Conservation (phyloP, 2,797 vertebrate species). For the Nyctalus aviator region DNA sequence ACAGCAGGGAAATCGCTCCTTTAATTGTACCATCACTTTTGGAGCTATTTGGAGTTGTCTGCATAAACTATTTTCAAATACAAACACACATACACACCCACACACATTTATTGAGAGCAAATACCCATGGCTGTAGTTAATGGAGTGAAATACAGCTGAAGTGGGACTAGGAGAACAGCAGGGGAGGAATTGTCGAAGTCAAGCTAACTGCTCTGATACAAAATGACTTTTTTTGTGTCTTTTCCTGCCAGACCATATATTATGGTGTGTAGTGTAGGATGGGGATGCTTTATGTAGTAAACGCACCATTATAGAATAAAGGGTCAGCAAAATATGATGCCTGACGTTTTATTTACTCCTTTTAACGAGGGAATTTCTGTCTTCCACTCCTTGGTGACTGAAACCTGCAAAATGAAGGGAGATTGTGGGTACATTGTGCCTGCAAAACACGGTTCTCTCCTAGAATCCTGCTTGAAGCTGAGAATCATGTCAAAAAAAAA, state of each 20-base stretch:
- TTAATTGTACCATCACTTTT: slow-evolving; percentile 77
- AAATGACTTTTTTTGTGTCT: slow-evolving; percentile 69
- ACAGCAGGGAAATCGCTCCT: slow-evolving; percentile 70
- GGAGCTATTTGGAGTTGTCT: slow-evolving; percentile 74
- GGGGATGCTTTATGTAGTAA: background rate
- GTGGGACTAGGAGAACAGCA: slow-evolving; percentile 75
- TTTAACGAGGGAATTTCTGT: background rate
- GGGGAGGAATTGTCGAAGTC: slow-evolving; percentile 75
- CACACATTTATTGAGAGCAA: slow-evolving; percentile 81
- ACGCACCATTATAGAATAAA: background rate
- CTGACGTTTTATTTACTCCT: background rate
- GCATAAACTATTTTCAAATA: slow-evolving; percentile 73
- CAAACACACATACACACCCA: slow-evolving; percentile 75
- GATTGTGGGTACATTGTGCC: background rate
- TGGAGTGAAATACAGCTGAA: slow-evolving; percentile 80
- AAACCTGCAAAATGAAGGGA: background rate
- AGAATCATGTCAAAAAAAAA: slow-evolving; percentile 47
- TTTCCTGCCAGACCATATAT: slow-evolving; percentile 35
- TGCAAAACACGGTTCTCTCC: background rate
- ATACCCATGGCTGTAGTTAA: slow-evolving; percentile 81
- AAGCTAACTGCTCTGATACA: slow-evolving; percentile 77
- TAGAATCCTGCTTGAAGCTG: background rate
- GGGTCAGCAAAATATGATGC: background rate
- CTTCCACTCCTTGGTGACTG: background rate
- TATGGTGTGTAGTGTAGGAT: background rate